phyloP scores from a whole-genome alignment of 2,113 vertebrate genomes.

The Oophaga pumilio region DNA sequence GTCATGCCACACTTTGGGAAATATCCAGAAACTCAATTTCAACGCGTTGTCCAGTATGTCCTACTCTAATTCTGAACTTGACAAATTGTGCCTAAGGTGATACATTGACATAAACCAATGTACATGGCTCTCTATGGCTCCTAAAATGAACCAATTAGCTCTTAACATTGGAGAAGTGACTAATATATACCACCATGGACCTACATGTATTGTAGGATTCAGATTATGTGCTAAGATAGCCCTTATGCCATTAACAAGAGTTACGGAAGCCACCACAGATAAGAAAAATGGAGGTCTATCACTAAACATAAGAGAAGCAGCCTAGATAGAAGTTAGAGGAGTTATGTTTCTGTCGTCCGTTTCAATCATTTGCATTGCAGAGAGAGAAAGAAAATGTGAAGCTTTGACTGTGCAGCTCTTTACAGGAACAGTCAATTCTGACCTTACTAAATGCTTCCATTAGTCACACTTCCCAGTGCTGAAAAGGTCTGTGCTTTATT shows the following conservation, averaged over 20 bases:
- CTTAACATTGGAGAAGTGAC: too few relatives aligned
- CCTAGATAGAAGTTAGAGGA: background rate
- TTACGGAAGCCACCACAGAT: background rate
- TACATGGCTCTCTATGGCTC: too few relatives aligned
- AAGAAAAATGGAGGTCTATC: background rate
- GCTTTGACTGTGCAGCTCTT: background rate
- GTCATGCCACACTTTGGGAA: too few relatives aligned
- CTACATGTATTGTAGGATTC: too few relatives aligned
- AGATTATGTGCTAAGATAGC: too few relatives aligned
- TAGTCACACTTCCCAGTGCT: slow-evolving; percentile 44
- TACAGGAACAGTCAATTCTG: slow-evolving; percentile 38
- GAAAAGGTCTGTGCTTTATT: slow-evolving; percentile 43
- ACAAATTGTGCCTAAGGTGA: too few relatives aligned
- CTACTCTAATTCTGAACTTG: too few relatives aligned
- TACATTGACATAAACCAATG: too few relatives aligned
- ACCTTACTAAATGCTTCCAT: slow-evolving; percentile 47
- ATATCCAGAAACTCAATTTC: too few relatives aligned
- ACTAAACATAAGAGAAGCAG: background rate
- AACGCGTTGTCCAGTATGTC: too few relatives aligned
- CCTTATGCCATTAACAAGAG: background rate
- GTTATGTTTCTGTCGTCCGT: background rate
- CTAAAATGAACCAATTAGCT: too few relatives aligned
- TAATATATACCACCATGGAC: too few relatives aligned
- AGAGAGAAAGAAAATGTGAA: background rate
- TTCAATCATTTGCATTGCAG: background rate